Conservation (phyloP, 2,797 vertebrate genomes). For the Chanos chanos region DNA sequence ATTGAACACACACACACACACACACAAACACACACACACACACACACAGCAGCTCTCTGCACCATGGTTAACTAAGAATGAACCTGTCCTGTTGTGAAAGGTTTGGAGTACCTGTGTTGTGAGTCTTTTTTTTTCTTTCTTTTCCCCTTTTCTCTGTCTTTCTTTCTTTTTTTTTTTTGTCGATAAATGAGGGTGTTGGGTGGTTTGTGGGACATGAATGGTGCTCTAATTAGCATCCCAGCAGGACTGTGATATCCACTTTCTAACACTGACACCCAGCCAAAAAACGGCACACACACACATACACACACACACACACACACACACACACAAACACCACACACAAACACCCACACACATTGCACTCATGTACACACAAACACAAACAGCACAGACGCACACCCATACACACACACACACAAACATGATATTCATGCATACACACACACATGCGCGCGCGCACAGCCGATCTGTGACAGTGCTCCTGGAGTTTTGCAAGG, state of each 20-base stretch:
- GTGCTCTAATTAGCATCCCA: constrained; percentile 74
- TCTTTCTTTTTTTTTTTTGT: constrained; percentile 16
- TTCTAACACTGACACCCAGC: constrained; percentile 56
- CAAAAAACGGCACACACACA: constrained; percentile 30
- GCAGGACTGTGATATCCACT: constrained; percentile 56
- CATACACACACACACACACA: constrained; percentile 5
- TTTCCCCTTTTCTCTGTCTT: constrained; percentile 1
- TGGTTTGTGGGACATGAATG: constrained; percentile 54
- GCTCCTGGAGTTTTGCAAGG: constrained; percentile 51
- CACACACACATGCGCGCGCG: constrained; percentile 15
- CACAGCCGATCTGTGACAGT: constrained; percentile 42
- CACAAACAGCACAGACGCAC: constrained; percentile 49
- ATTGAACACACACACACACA: constrained; percentile 43
- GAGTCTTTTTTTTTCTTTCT: constrained; percentile 20
- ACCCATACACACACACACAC: constrained; percentile 39
- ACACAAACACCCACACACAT: constrained; percentile 10
- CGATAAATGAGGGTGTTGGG: constrained; percentile 33
- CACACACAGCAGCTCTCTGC: neutral
- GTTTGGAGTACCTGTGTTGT: constrained; percentile 58
- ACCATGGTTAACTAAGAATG: constrained; percentile 63
- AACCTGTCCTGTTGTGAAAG: constrained; percentile 58
- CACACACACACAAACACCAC: constrained; percentile 17
- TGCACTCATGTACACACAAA: constrained; percentile 15
- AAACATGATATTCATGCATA: constrained; percentile 2
- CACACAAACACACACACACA: constrained; percentile 12